A percentile compares a stretch with the other conserved stretches of the same genome.
Evolutionary conservation across 2,113 vertebrate genomes (phyloP).

Genomic region (Centropristis striata): DNA sequence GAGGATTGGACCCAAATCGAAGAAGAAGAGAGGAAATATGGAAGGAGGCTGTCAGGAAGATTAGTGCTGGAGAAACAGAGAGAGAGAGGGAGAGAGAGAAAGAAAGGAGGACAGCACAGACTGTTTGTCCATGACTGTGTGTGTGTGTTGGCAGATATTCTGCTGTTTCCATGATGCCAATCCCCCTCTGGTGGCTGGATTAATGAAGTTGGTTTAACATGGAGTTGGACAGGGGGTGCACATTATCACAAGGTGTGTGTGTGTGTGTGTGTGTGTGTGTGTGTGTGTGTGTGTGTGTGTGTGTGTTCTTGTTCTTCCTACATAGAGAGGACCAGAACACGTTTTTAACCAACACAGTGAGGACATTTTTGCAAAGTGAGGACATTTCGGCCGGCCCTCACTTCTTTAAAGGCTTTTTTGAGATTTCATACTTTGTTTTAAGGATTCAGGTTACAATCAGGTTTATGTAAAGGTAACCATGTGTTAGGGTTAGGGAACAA

Average conservation of each 20-base stretch:
- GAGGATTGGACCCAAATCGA: slow-evolving; percentile 39
- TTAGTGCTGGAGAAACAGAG: slow-evolving; percentile 47
- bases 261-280: slow-evolving; percentile 12
- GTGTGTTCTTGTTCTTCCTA: background rate
- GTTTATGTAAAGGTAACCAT: too few species aligned
- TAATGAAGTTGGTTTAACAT: slow-evolving; percentile 61
- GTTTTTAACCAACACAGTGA: too few species aligned
- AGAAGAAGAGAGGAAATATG: slow-evolving; percentile 38
- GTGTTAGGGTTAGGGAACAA: too few species aligned
- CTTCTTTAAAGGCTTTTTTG: too few species aligned
- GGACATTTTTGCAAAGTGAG: too few species aligned
- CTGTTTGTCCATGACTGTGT: slow-evolving; percentile 6
- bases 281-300: background rate
- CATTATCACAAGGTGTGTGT: background rate
- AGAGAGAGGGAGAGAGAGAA: slow-evolving; percentile 12
- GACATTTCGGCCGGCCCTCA: too few species aligned
- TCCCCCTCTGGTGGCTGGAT: slow-evolving; percentile 58
- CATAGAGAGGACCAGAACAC: too few species aligned
- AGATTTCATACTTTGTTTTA: too few species aligned
- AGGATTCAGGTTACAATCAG: too few species aligned
- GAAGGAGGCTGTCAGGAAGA: slow-evolving; percentile 52
- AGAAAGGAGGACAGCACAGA: slow-evolving; percentile 2
- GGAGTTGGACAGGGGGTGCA: slow-evolving; percentile 36
- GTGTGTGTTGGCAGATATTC: slow-evolving; percentile 44
- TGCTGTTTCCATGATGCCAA: slow-evolving; percentile 43